Percentiles rank a stretch among this genome's conserved stretches.
Evolutionary conservation across 2,888 invertebrate genomes (phyloP).

Genomic region (Yponomeuta evonymella): DNA sequence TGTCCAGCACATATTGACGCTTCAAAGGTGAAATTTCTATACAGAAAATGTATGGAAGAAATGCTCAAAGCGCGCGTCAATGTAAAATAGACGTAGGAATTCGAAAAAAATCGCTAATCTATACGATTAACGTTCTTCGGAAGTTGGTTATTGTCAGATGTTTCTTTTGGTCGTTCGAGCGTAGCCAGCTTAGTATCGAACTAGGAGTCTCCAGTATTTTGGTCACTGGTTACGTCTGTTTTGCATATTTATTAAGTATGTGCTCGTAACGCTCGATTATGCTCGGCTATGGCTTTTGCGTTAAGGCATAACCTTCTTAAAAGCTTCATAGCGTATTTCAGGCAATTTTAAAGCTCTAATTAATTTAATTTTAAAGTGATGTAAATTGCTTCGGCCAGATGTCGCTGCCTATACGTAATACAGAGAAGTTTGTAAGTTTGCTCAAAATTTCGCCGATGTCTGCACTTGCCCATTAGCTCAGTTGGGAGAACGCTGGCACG

Average conservation of each 20-base stretch:
- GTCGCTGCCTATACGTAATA: no score
- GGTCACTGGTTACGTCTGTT: background rate
- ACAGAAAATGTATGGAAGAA: background rate
- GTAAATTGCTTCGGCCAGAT: no score
- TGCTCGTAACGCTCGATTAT: slow-evolving; percentile 3
- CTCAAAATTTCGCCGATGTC: no score
- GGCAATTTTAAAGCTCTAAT: no score
- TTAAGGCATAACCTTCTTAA: background rate
- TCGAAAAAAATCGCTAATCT: slow-evolving; percentile 5
- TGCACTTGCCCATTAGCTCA: no score
- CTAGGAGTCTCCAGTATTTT: background rate
- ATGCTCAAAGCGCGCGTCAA: background rate
- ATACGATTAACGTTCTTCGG: slow-evolving; percentile 3
- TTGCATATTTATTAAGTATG: slow-evolving; percentile 6
- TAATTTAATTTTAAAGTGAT: no score
- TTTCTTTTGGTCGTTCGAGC: background rate
- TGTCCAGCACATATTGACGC: background rate
- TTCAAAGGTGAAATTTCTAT: background rate
- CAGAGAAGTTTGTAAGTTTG: no score
- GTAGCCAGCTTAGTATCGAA: background rate
- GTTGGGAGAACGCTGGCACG: no score
- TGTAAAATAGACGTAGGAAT: background rate
- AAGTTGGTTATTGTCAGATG: background rate
- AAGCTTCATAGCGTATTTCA: no score
- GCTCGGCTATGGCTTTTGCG: background rate